A percentile compares a stretch with the other conserved stretches of the same genome.
Conservation (phyloP, 1,140 invertebrate species). For the Drosophila elegans region DNA sequence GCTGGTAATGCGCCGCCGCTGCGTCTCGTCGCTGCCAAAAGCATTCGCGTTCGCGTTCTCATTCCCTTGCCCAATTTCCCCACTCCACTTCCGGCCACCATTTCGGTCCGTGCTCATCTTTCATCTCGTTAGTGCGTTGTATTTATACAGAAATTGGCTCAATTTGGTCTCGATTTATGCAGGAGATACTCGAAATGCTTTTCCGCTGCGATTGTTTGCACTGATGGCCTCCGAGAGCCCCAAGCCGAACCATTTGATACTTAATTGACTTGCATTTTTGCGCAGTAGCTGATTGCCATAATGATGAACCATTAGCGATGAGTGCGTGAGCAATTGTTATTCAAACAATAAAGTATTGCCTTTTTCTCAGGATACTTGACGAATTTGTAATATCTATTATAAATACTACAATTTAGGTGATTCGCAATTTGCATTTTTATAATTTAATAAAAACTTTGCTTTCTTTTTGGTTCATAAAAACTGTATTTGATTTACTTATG, state of each 20-base stretch:
- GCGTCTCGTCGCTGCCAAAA: constrained; percentile 50
- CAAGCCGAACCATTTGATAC: constrained; percentile 69
- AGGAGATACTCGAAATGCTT: constrained; percentile 72
- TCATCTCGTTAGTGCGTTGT: constrained; percentile 79
- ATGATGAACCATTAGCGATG: constrained; percentile 60
- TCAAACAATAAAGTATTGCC: constrained; percentile 14
- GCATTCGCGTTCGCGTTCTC: neutral
- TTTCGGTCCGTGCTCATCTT: constrained; percentile 35
- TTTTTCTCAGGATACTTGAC: neutral
- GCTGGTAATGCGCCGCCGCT: constrained; percentile 64
- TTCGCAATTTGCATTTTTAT: no score
- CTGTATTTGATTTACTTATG: no score
- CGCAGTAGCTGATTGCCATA: constrained; percentile 53
- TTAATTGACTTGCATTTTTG: constrained; percentile 79
- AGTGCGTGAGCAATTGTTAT: constrained; percentile 33
- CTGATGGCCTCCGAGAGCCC: constrained; percentile 44
- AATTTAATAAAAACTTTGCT: no score
- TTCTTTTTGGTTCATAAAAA: no score
- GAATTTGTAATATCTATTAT: no score
- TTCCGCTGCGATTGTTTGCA: constrained; percentile 74
- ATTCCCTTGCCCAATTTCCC: neutral
- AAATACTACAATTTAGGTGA: no score
- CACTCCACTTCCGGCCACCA: neutral
- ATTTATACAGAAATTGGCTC: constrained; percentile 81
- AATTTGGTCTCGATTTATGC: constrained; percentile 81